Conservation (phyloP, 2,113 vertebrate genomes). For the Gambusia holbrooki region DNA sequence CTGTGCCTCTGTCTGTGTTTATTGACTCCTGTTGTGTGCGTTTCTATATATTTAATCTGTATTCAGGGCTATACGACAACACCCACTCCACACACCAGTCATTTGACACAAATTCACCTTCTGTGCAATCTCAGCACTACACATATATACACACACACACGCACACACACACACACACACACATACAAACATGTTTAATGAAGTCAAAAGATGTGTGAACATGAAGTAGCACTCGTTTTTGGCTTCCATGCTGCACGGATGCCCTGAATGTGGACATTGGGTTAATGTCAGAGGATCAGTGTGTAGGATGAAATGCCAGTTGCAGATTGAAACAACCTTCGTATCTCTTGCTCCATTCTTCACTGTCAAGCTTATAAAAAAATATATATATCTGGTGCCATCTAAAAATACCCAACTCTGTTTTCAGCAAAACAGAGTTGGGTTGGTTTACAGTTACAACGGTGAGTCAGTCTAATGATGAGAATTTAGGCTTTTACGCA, state of each 20-base stretch:
- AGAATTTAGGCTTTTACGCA: too few relatives aligned
- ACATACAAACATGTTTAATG: not conserved
- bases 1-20: slow-evolving; percentile 34
- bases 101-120: slow-evolving; percentile 62
- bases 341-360: not conserved
- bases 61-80: slow-evolving; percentile 38
- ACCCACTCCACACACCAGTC: slow-evolving; percentile 21
- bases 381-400: not conserved
- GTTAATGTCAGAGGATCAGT: not conserved
- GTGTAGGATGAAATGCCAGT: not conserved
- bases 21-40: slow-evolving; percentile 31
- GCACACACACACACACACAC: slow-evolving; percentile 1
- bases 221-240: not conserved
- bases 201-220: slow-evolving; percentile 20
- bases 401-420: not conserved
- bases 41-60: slow-evolving; percentile 48
- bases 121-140: slow-evolving; percentile 17
- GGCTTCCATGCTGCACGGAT: slow-evolving; percentile 6
- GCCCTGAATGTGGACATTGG: not conserved
- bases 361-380: not conserved
- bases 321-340: not conserved
- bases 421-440: not conserved
- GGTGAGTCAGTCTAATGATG: too few relatives aligned
- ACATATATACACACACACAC: slow-evolving; percentile 5
- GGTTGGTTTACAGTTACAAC: not conserved